Evolutionary conservation across 1,140 invertebrate genomes (phyloP), one percentile per base, ranked within the genome.

Genomic region (Diachasmimorpha longicaudata): DNA sequence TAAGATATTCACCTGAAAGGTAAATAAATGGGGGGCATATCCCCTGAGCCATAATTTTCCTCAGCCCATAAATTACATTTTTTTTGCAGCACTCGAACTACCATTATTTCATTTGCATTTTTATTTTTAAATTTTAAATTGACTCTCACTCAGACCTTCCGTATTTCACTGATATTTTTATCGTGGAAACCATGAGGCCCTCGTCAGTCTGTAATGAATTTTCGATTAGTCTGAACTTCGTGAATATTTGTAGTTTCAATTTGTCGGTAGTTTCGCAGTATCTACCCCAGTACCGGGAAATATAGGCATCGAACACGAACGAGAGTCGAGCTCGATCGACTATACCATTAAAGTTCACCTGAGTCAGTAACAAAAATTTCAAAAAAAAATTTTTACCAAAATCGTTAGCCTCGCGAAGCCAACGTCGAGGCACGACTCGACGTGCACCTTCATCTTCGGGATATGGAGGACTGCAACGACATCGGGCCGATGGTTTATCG

Each of bases 401-500:
- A 31, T 31, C 31, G 2, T 31, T 31, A 31, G 31, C 6, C 31
- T 31, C 6, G 31, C 6, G 6, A 31, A 31, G 2, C 6, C 2
- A 52, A 19, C 2, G 16, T 52, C 14, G 16, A 52, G 48, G n/a
- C 0, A 52, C 6, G 44, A 9, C 4, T 46, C 44, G 10, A 46
- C 44, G 11, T 46, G n/a, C n/a, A 46, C n/a, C 10, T 11, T n/a
- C 11, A 46, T 52, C 48, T 52, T n/a, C 6, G 48, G 0, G 13
- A 25, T 25, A 63, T 19, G 58, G 9, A 63, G 23, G 13, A 63
- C 25, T 63, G 58, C 58, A 23, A 25, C 21, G 58, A 63, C 58
- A 63, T n/a, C 36, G 21, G 63, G 44, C 39, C 42, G 16, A 68
- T 39, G 37, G 23, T 75, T 52, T 70, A 67, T 75, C 52, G 74